Conservation (phyloP, 92 coral and sea anemone genomes). For the Umimayanthus kanabou region DNA sequence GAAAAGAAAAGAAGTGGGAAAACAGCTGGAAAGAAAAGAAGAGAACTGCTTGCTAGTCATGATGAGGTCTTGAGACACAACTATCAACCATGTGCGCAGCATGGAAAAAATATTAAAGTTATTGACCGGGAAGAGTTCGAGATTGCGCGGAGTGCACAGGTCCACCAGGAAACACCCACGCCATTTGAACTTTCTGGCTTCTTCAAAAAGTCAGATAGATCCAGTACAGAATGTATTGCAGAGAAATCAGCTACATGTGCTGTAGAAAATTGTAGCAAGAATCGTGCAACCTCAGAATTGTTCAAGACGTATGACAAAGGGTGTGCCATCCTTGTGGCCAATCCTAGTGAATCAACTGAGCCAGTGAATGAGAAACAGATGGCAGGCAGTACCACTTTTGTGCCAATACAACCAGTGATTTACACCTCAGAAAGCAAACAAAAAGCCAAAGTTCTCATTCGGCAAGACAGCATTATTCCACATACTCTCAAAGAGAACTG, state of each 20-base stretch:
- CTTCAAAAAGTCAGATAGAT: not conserved
- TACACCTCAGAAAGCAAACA: not conserved
- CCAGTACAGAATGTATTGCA: not conserved
- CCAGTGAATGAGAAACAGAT: not conserved
- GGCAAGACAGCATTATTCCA: conserved; percentile 38
- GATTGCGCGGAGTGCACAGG: not conserved
- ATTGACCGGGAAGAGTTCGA: conserved; percentile 17
- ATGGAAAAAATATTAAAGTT: not conserved
- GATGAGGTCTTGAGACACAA: not conserved
- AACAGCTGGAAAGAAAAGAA: conserved; percentile 29
- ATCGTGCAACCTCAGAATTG: conserved; percentile 21
- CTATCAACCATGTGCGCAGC: not conserved
- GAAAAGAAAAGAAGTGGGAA: conserved; percentile 10
- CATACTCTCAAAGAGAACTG: conserved; percentile 45
- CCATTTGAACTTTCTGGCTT: conserved; percentile 9
- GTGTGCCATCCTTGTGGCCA: conserved; percentile 1
- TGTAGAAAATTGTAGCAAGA: not conserved
- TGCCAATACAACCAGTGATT: not conserved
- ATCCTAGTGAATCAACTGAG: not conserved
- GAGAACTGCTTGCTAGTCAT: not conserved
- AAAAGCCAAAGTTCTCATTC: conserved; percentile 22
- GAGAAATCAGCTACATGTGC: not conserved
- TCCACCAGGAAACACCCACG: not conserved
- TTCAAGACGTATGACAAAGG: conserved; percentile 30
- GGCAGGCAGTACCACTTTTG: not conserved